Evolutionary conservation across 53 echinoderm and acorn worm species (phyloP), one percentile per base, ranked within the genome.

Genomic region (Crossaster papposus): DNA sequence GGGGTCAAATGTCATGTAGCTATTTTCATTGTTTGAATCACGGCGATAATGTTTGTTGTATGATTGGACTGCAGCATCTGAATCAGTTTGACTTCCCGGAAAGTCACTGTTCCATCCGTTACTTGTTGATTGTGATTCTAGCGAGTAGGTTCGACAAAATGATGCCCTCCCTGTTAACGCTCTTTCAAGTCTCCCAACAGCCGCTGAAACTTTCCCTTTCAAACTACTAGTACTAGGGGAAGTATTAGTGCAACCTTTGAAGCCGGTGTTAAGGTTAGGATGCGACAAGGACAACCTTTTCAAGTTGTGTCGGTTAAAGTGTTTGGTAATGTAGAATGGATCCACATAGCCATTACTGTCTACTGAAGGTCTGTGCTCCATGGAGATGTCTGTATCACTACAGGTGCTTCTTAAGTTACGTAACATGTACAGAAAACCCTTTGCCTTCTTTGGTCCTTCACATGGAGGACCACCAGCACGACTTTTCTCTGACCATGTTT

Each of bases 71-170:
- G 76, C 77, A 30, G 64, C 72, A n/a, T 87, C 87, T 0, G 87
- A 87, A 77, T 87, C 87, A 13, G 87, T 77, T 14, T 77, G 87
- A 23, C 87, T 87, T n/a, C 72, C 87, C 13, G 87, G 75, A 0
- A 87, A 36, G 37, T 87, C 87, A 54, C 87, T 87, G 55, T 87
- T 87, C 76, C 76, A 75, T 1, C 87, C 87, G 34, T 44, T 87
- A 54, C 87, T 87, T 32, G 87, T 87, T 17, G 87, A 87, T 63
- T 87, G 87, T n/a, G 87, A 87, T 33, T 87, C 87, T 4, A 77
- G 51, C 0, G 87, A 87, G 77, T 77, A 87, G 11, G 76, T 87
- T 23, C 87, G 87, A 33, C 77, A 38, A 15, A 87, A 31, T 54
- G 75, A 87, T 31, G 30, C 54, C 24, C 76, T 51, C 26, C 87